These are phyloP conservation scores for Geodia barretti DNA, from an alignment of 37 sponge, comb jelly and placozoan genomes.

Conservation along the genomic window DNA sequence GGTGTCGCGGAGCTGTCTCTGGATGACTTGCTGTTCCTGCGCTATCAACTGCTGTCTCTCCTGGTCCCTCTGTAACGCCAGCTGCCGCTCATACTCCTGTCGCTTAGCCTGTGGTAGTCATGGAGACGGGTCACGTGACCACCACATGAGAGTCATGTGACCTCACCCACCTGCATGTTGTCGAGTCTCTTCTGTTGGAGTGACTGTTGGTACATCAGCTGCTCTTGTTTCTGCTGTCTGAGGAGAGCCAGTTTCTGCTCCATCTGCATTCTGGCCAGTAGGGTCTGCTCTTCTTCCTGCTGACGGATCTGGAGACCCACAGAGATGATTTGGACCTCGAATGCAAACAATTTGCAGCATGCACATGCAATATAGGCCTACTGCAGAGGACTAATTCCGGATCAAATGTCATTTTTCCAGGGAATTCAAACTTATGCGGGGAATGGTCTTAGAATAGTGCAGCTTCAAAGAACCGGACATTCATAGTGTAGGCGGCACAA, in stretches of 20 bases:
- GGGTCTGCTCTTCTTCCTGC: conserved; percentile 83
- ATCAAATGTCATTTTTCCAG: too few relatives aligned
- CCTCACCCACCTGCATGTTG: not conserved
- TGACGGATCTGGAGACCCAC: conserved; percentile 50
- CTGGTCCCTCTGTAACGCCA: conserved; percentile 63
- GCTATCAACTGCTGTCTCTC: conserved; percentile 67
- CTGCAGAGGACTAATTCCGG: too few relatives aligned
- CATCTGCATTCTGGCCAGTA: conserved; percentile 93
- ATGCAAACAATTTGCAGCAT: too few relatives aligned
- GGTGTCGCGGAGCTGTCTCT: not conserved
- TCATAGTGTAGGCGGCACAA: too few relatives aligned
- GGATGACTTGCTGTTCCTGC: conserved; percentile 76
- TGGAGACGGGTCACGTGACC: not conserved
- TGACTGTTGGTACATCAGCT: conserved; percentile 76
- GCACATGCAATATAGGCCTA: too few relatives aligned
- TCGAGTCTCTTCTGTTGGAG: conserved; percentile 64
- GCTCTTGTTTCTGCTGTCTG: conserved; percentile 92
- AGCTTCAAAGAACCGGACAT: too few relatives aligned
- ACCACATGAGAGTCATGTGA: not conserved
- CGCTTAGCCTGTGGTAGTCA: conserved; percentile 24
- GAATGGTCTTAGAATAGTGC: too few relatives aligned
- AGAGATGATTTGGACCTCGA: too few relatives aligned
- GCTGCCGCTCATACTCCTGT: conserved; percentile 52
- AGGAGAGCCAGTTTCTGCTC: conserved; percentile 95
- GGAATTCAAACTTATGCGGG: too few relatives aligned